These are phyloP conservation scores for Carassius carassius DNA, from an alignment of 2,113 vertebrate genomes.

Conservation along the genomic window DNA sequence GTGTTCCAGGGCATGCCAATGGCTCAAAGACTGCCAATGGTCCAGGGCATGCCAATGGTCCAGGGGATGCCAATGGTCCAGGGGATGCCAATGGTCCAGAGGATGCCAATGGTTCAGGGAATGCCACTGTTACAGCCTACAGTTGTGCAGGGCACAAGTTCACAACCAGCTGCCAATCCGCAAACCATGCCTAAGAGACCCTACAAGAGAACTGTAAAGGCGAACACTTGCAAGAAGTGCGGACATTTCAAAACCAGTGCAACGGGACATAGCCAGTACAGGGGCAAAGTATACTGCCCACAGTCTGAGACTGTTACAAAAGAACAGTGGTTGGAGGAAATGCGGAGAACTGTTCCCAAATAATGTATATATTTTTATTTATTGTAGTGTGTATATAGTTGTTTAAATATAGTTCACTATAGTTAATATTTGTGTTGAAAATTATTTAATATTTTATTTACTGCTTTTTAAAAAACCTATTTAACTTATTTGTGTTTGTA, in stretches of 20 bases:
- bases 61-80: no score
- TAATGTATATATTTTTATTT: background rate
- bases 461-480: no score
- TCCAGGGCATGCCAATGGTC: no score
- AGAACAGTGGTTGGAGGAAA: background rate
- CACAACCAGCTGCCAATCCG: background rate
- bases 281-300: background rate
- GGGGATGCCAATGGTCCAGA: no score
- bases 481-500: no score
- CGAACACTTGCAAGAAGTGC: background rate
- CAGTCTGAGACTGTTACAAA: background rate
- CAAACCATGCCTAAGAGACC: background rate
- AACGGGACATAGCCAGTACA: background rate
- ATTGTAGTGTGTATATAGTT: no score
- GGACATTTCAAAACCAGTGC: background rate
- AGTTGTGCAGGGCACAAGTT: background rate
- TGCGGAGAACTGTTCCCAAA: background rate
- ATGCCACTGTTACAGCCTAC: background rate
- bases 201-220: background rate
- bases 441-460: no score
- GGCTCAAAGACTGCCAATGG: no score
- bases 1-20: background rate
- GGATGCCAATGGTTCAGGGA: background rate
- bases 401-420: no score
- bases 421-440: no score